These are phyloP conservation scores for Hymenochirus boettgeri DNA, from an alignment of 2,113 vertebrate species.

Conservation along the genomic window DNA sequence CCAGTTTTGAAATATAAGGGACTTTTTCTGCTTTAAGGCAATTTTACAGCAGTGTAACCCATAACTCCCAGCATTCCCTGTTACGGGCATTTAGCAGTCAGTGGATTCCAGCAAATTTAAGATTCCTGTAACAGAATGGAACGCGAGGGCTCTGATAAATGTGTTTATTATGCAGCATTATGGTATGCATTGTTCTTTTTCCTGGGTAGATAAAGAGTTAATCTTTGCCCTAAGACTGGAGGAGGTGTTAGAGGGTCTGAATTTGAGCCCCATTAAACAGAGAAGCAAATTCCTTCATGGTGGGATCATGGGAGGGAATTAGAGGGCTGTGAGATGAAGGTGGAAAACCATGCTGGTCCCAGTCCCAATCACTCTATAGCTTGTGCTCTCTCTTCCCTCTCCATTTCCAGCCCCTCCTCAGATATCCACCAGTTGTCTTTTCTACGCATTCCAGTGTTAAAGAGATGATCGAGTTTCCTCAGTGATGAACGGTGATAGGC, in stretches of 20 bases:
- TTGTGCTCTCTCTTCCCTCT: background rate
- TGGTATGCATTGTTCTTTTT: no score
- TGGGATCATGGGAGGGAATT: slow-evolving; percentile 39
- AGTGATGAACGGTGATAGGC: no score
- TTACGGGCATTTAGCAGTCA: no score
- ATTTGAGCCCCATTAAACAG: slow-evolving; percentile 24
- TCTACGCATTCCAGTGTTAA: slow-evolving; percentile 40
- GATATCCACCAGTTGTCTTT: slow-evolving; percentile 41
- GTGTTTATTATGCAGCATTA: no score
- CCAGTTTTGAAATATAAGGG: no score
- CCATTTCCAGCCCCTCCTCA: background rate
- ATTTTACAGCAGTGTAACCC: no score
- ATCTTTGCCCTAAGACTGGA: background rate
- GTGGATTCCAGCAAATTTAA: no score
- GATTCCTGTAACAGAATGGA: no score
- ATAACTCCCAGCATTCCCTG: no score
- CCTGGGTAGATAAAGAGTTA: background rate
- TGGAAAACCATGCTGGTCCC: slow-evolving; percentile 6
- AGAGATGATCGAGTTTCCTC: slow-evolving; percentile 37
- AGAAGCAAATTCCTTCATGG: slow-evolving; percentile 28
- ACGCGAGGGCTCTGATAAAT: no score
- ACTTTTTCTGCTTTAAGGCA: no score
- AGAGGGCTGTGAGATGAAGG: slow-evolving; percentile 32
- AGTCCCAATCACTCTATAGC: background rate
- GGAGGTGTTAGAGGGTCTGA: slow-evolving; percentile 1